Conservation (phyloP, 2,888 invertebrate species). For the Quadroppia sp. region DNA sequence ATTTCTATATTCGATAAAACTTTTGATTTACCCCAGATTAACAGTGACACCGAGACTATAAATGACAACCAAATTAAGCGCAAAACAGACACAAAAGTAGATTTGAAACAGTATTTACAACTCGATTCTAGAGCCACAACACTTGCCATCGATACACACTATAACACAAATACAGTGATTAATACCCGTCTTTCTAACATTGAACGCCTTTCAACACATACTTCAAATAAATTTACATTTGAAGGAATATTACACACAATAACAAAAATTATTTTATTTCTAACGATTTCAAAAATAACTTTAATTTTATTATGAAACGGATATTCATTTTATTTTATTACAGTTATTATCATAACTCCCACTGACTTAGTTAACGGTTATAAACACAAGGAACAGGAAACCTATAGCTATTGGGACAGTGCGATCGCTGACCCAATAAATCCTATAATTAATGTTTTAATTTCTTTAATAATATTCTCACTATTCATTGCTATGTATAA, state of each 20-base stretch:
- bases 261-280: neutral
- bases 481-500: too few relatives aligned
- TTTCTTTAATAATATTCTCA: too few relatives aligned
- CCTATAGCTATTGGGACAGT: neutral
- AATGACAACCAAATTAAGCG: too few relatives aligned
- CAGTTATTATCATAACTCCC: neutral
- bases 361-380: neutral
- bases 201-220: neutral
- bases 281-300: neutral
- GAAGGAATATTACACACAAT: neutral
- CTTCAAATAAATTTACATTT: neutral
- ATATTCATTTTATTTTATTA: neutral
- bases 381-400: neutral
- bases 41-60: neutral
- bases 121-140: neutral
- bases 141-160: neutral
- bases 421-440: neutral
- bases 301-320: neutral
- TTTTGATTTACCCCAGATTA: neutral
- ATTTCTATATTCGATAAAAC: neutral
- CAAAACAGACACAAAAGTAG: too few relatives aligned
- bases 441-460: conserved; percentile 1
- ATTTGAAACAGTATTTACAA: neutral
- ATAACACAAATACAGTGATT: neutral
- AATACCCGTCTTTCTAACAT: neutral